These are phyloP conservation scores for Odontesthes bonariensis DNA, from an alignment of 2,113 vertebrate species.

Conservation along the genomic window DNA sequence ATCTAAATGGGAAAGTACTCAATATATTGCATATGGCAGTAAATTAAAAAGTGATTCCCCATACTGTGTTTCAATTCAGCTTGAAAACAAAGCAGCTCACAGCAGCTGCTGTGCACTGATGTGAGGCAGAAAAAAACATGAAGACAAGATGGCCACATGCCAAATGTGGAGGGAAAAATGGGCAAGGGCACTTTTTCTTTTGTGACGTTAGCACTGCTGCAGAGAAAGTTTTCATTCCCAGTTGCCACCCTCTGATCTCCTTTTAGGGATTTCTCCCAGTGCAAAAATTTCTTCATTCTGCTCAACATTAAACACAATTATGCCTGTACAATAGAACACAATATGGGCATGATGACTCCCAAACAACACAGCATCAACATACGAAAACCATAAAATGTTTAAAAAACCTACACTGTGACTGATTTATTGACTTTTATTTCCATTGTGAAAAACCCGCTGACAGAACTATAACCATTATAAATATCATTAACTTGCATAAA, in stretches of 20 bases:
- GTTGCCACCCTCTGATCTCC: background rate
- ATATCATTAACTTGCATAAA: no score
- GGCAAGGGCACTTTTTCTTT: background rate
- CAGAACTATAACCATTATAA: no score
- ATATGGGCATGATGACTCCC: no score
- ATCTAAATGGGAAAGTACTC: slow-evolving; percentile 18
- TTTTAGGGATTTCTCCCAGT: slow-evolving; percentile 8
- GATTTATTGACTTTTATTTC: no score
- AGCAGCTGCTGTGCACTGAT: slow-evolving; percentile 11
- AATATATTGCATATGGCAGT: slow-evolving; percentile 2
- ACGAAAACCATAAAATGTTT: no score
- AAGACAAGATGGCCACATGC: slow-evolving; percentile 23
- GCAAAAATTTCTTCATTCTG: background rate
- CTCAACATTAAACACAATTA: no score
- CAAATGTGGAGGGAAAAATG: slow-evolving; percentile 29
- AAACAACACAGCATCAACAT: no score
- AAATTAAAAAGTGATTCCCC: slow-evolving; percentile 10
- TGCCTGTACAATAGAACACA: no score
- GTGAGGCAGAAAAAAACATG: slow-evolving; percentile 12
- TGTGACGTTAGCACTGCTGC: slow-evolving; percentile 11
- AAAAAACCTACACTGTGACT: no score
- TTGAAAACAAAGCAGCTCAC: slow-evolving; percentile 22
- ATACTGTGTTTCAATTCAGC: slow-evolving; percentile 30
- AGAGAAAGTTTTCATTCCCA: background rate
- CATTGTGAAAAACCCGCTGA: no score